A percentile compares a stretch with the other conserved stretches of the same genome.
phyloP scores from a whole-genome alignment of 2,797 vertebrate species.

The Glyptemys insculpta region DNA sequence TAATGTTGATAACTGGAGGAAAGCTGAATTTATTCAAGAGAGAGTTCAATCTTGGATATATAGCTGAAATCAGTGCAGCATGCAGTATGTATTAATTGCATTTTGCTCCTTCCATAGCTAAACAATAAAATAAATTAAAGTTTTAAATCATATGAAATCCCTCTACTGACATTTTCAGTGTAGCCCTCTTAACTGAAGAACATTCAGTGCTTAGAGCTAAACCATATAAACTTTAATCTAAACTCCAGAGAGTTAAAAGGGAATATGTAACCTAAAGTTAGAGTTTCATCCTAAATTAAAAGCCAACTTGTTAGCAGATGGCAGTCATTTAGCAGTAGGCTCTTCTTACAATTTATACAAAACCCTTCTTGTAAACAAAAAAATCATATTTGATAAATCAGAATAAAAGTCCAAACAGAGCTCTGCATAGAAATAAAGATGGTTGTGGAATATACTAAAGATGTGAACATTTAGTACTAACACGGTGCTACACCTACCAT shows the following conservation, averaged over 20 bases:
- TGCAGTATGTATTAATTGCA: background rate
- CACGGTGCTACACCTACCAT: background rate
- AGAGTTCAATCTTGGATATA: conserved; percentile 6
- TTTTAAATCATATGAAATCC: background rate
- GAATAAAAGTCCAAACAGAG: background rate
- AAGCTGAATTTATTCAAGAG: conserved; percentile 53
- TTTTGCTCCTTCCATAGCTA: background rate
- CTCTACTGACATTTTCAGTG: background rate
- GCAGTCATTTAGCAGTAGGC: background rate
- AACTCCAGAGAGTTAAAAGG: background rate
- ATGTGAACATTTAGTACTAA: background rate
- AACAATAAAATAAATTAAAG: background rate
- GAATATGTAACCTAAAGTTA: background rate
- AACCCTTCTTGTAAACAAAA: background rate
- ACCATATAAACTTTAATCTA: background rate
- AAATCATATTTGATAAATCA: background rate
- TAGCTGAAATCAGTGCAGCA: background rate
- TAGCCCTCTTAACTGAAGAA: background rate
- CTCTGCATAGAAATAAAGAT: rapidly evolving
- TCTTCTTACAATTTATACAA: background rate
- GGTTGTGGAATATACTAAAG: background rate
- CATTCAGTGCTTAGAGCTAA: background rate
- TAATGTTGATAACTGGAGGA: conserved; percentile 58
- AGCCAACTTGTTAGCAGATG: background rate
- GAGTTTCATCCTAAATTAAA: background rate